phyloP scores from a whole-genome alignment of 2,797 vertebrate species.

The Triplophysa bombifrons region DNA sequence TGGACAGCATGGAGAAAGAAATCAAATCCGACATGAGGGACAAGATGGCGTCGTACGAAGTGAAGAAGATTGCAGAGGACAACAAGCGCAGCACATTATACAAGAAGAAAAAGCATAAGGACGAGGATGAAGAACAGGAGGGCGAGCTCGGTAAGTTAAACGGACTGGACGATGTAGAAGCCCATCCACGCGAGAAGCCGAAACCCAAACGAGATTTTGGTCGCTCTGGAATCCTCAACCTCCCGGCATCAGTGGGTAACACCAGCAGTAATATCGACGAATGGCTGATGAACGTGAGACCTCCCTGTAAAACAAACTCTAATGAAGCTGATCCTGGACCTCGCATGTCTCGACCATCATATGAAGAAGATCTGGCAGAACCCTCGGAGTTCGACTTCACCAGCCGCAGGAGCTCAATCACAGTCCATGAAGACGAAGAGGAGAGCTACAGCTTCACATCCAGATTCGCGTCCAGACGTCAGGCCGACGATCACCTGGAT shows the following conservation, averaged over 20 bases:
- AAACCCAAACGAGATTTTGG: slow-evolving; percentile 67
- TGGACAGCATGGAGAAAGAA: slow-evolving; percentile 87
- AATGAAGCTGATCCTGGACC: slow-evolving; percentile 64
- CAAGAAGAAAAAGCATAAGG: slow-evolving; percentile 90
- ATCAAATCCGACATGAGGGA: slow-evolving; percentile 86
- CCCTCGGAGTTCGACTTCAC: slow-evolving; percentile 80
- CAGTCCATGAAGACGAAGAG: slow-evolving; percentile 65
- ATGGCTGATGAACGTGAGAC: slow-evolving; percentile 86
- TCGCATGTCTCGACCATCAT: slow-evolving; percentile 70
- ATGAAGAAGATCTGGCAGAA: slow-evolving; percentile 72
- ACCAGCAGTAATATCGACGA: slow-evolving; percentile 76
- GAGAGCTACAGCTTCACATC: slow-evolving; percentile 71
- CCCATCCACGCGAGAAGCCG: slow-evolving; percentile 42
- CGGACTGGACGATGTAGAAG: slow-evolving; percentile 18
- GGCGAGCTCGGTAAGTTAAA: slow-evolving; percentile 57
- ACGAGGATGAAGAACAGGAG: slow-evolving; percentile 68
- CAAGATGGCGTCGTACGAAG: slow-evolving; percentile 87
- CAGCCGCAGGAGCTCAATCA: slow-evolving; percentile 71
- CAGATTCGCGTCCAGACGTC: slow-evolving; percentile 73
- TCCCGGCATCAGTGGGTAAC: slow-evolving; percentile 67
- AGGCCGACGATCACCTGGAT: slow-evolving; percentile 63
- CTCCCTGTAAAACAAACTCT: slow-evolving; percentile 72
- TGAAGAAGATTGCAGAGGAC: slow-evolving; percentile 90
- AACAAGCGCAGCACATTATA: slow-evolving; percentile 92
- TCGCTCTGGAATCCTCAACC: slow-evolving; percentile 71